Base-by-base conservation (phyloP, 2,113 vertebrate species). In the Nibea coibor region DNA sequence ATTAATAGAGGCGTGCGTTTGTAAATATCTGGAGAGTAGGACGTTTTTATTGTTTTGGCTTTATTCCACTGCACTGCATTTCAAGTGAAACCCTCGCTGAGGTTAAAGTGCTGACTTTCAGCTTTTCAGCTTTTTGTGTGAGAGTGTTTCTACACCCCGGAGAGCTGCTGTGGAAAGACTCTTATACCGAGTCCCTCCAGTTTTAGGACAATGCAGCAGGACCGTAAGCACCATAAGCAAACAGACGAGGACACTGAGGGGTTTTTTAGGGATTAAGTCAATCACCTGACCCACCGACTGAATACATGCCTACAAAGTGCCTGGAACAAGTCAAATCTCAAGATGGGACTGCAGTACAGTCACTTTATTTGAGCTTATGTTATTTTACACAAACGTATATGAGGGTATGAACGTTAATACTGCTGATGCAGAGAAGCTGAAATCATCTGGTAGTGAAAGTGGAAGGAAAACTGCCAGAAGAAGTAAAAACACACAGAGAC, bases 41-140 rank as follows among this genome's bases (percentile, higher is more conserved):
- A 48, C 62, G 47, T 70, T 80, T 82, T 68, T 75, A 43, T 72
- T 43, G 26, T 72, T 71, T 59, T 71, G 70, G 64, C 82, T 82
- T 69, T 20, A 47, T 35, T 87, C 58, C 76, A 71, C 39, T 11
- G 19, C 3, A 2, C 39, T 43, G 75, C 19, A 47, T 81, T 64
- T 67, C 43, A 57, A 81, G 35, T 62, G 20, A 84, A 72, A 74
- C 50, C 4, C 54, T 22, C 63, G 64, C 66, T 22, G 26, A 83
- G 64, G 68, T 47, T 50, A 62, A 85, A 81, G 81, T 80, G 89
- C 87, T 89, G 80, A 89, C 72, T 73, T 57, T 86, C 45, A 63
- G 75, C 39, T 79, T 83, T 62, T 43, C 31, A 35, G 31, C 35
- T 56, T 19, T 68, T 43, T 28, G 48, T 51, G 17, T 58, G 75